These are phyloP conservation scores for Myanophis thanlyinensis DNA, from an alignment of 2,113 vertebrate genomes.

Conservation along the genomic window DNA sequence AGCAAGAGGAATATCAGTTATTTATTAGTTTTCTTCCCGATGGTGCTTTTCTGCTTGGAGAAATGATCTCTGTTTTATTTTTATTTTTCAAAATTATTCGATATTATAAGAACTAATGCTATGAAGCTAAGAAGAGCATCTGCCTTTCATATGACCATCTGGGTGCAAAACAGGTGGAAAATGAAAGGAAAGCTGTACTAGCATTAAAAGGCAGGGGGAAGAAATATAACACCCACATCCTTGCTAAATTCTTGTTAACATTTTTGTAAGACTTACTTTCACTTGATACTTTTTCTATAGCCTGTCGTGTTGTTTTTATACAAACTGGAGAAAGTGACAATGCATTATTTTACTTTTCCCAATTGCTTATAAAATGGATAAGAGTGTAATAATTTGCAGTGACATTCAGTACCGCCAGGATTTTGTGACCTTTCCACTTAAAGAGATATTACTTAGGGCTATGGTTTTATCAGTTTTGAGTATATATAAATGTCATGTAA, in stretches of 20 bases:
- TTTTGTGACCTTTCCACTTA: not conserved
- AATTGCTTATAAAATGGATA: not conserved
- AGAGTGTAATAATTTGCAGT: not conserved
- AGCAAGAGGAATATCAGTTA: not conserved
- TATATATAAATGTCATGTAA: not conserved
- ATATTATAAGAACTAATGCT: not conserved
- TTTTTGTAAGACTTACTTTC: slow-evolving; percentile 4
- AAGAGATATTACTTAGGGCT: not conserved
- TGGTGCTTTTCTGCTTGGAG: not conserved
- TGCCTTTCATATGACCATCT: not conserved
- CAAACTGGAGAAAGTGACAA: not conserved
- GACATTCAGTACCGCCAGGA: not conserved
- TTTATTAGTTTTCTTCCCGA: not conserved
- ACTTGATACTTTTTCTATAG: not conserved
- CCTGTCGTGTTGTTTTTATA: not conserved
- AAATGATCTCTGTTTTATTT: not conserved
- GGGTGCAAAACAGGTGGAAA: not conserved
- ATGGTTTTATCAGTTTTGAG: not conserved
- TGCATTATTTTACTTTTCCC: not conserved
- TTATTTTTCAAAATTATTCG: not conserved
- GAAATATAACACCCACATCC: slow-evolving; percentile 16
- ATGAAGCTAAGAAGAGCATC: not conserved
- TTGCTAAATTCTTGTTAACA: not conserved
- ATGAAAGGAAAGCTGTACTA: not conserved
- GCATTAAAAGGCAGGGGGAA: slow-evolving; percentile 8